A percentile compares a stretch with the other conserved stretches of the same genome.
Evolutionary conservation across 2,888 invertebrate genomes (phyloP).

Genomic region (Drosophila niveifrons): DNA sequence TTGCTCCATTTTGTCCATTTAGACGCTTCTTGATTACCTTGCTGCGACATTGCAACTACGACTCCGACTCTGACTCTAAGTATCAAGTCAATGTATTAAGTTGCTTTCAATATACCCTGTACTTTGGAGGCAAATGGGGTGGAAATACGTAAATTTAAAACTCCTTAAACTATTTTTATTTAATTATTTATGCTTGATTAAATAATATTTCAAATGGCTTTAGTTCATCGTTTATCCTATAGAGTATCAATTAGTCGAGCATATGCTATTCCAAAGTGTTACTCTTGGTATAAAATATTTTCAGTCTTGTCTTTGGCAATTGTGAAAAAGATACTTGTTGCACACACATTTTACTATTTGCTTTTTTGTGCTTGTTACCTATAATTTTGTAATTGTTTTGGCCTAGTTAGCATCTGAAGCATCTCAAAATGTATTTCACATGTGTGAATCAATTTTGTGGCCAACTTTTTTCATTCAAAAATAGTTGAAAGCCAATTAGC

Average conservation of each 20-base stretch:
- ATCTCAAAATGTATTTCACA: conserved; percentile 44
- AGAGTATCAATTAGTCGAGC: conserved; percentile 6
- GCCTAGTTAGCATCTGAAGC: conserved; percentile 61
- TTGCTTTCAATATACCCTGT: conserved; percentile 49
- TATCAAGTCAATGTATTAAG: conserved; percentile 56
- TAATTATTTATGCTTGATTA: not conserved
- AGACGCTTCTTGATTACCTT: conserved; percentile 77
- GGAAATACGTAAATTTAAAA: not conserved
- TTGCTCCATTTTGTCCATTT: conserved; percentile 80
- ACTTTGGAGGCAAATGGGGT: not conserved
- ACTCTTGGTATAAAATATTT: conserved; percentile 40
- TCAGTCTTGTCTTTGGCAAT: conserved; percentile 63
- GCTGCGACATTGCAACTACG: conserved; percentile 52
- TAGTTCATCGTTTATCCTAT: not conserved
- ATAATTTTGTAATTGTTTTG: conserved; percentile 73
- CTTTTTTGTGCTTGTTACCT: conserved; percentile 36
- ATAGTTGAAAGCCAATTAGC: no score
- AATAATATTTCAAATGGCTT: not conserved
- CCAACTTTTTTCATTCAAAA: not conserved
- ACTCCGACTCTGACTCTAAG: conserved; percentile 17
- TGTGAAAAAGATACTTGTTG: conserved; percentile 64
- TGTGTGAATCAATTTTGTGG: conserved; percentile 11
- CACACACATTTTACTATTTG: conserved; percentile 38
- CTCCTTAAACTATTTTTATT: not conserved
- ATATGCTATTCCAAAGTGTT: not conserved